Evolutionary conservation across 2,888 invertebrate species (phyloP), one percentile per base, ranked within the genome.

Genomic region (Rhingia rostrata): DNA sequence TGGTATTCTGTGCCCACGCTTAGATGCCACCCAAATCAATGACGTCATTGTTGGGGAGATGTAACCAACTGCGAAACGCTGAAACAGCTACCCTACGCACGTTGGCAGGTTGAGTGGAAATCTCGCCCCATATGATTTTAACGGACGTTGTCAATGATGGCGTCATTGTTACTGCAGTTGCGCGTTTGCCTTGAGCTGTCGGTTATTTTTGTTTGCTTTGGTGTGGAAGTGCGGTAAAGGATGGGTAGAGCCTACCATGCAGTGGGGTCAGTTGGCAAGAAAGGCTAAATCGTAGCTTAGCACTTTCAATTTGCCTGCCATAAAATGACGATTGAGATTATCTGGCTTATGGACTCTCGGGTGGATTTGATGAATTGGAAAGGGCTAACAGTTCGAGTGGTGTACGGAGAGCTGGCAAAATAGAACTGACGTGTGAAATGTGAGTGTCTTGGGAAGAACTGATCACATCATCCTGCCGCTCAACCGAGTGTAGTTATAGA

Each of bases 31-130:
- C 87, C 82, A 79, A 86, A 77, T 64, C 86, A 82, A 88, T 89
- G 89, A 90, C 89, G 89, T 90, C 89, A 88, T 88, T 83, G 87
- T 87, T 88, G 81, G 87, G 88, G 87, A 87, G 30, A 87, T 88
- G 87, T 6, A 54, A 67, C 30, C 49, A 47, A 47, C 35, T 37
- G 12, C 14, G 58, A n/a, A 30, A n/a, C 10, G 33, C 70, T 30
- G 61, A 9, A 30, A 4, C 32, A 30, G 39, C 10, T 6, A 1
- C 35, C 12, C 47, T 6, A n/a, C 51, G 9, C 47, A 30, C 47
- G 9, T 6, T 32, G 54, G 56, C 58, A 51, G 45, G 60, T 33
- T 64, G 39, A 12, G 41, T 39, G 33, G 1, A 22, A 10, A 7
- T 33, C 0, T 49, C 51, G 14, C 10, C 37, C 41, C 12, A 10